These are phyloP conservation scores for Leiothrix lutea DNA, from an alignment of 2,113 vertebrate species.

Conservation along the genomic window DNA sequence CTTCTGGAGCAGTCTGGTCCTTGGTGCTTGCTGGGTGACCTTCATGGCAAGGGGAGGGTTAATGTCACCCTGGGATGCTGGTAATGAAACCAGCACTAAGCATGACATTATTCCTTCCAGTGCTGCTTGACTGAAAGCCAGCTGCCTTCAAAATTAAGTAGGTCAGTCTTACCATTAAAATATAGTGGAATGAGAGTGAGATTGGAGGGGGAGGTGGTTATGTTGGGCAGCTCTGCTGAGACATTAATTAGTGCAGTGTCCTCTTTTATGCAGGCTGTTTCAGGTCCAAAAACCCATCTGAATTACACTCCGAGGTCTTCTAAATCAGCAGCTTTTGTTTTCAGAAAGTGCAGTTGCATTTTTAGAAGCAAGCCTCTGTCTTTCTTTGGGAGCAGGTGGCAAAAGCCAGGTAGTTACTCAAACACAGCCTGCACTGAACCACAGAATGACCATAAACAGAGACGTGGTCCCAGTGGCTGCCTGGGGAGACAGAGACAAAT, in stretches of 20 bases:
- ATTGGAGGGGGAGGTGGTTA: not conserved
- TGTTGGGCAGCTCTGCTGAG: not conserved
- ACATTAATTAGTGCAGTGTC: not conserved
- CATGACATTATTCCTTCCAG: not conserved
- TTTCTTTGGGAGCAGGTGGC: not conserved
- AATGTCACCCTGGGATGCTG: not conserved
- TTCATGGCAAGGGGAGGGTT: not conserved
- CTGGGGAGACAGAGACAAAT: not conserved
- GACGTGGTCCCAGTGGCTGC: not conserved
- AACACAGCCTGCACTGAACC: not conserved
- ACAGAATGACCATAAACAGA: not conserved
- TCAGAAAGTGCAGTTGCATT: not conserved
- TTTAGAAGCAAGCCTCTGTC: not conserved
- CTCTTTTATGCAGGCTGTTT: not conserved
- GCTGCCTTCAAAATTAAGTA: conserved; percentile 5
- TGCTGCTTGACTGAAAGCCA: not conserved
- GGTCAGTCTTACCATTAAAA: not conserved
- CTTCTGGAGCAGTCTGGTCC: not conserved
- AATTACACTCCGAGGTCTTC: not conserved
- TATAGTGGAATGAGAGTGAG: not conserved
- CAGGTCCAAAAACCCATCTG: not conserved
- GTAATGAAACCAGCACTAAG: not conserved
- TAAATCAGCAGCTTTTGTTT: not conserved
- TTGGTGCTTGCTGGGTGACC: rapidly evolving
- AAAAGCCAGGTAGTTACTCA: not conserved